A percentile compares a stretch with the other conserved stretches of the same genome.
phyloP scores from a whole-genome alignment of 2,888 invertebrate species.

The Drosophila paranaensis region DNA sequence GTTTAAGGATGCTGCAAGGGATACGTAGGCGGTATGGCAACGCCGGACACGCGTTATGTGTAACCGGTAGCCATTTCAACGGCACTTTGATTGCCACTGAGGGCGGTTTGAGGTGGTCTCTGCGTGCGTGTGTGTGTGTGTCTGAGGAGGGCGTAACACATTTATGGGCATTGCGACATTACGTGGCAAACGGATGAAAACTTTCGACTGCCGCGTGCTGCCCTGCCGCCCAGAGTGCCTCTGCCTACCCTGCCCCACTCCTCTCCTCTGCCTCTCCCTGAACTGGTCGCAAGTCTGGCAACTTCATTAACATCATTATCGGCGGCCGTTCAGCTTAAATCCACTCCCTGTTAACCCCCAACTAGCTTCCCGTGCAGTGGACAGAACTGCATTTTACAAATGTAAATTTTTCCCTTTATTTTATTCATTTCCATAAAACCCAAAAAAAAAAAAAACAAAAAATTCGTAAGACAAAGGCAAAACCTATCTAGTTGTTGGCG shows the following conservation, averaged over 20 bases:
- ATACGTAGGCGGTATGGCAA: constrained; percentile 47
- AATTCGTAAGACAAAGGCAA: constrained; percentile 2
- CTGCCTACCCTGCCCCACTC: not conserved
- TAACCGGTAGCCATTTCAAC: constrained; percentile 78
- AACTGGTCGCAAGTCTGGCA: constrained; percentile 41
- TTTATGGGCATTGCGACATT: constrained; percentile 67
- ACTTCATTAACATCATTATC: constrained; percentile 72
- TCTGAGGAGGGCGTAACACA: constrained; percentile 66
- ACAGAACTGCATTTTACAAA: constrained; percentile 21
- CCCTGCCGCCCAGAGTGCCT: not conserved
- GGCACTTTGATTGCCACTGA: constrained; percentile 65
- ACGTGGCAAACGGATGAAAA: constrained; percentile 67
- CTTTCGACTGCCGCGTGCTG: constrained; percentile 9
- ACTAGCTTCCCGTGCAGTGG: constrained; percentile 5
- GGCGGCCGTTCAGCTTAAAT: constrained; percentile 18
- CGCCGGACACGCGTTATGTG: constrained; percentile 73
- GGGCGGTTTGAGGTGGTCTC: not conserved
- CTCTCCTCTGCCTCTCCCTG: constrained; percentile 1
- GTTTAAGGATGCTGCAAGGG: constrained; percentile 75
- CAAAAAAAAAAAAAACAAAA: constrained; percentile 3
- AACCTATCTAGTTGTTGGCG: constrained; percentile 11
- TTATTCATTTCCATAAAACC: constrained; percentile 4
- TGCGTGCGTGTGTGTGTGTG: not conserved
- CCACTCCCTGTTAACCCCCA: constrained; percentile 1
- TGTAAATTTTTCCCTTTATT: constrained; percentile 6